These are phyloP conservation scores for Chaetodon trifasciatus DNA, from an alignment of 2,797 vertebrate genomes.

Conservation along the genomic window DNA sequence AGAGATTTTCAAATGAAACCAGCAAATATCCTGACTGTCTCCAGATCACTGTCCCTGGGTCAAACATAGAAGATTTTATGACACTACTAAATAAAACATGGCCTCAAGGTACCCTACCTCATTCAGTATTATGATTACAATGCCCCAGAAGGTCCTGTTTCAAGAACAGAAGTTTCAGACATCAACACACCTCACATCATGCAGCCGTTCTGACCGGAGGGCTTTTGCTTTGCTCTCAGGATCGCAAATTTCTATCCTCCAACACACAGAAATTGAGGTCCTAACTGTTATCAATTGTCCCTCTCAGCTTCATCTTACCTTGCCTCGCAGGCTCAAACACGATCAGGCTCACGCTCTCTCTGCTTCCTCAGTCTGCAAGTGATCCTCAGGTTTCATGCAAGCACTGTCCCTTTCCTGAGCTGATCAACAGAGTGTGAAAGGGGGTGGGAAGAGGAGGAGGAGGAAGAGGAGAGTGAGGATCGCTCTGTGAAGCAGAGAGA, in stretches of 20 bases:
- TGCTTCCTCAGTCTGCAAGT: slow-evolving; percentile 69
- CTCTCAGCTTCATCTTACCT: slow-evolving; percentile 73
- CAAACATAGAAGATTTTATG: slow-evolving; percentile 8
- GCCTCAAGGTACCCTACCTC: slow-evolving; percentile 9
- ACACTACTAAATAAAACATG: slow-evolving; percentile 51
- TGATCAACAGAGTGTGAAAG: slow-evolving; percentile 78
- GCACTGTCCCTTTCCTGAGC: slow-evolving; percentile 75
- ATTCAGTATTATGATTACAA: slow-evolving; percentile 16
- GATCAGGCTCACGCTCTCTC: slow-evolving; percentile 32
- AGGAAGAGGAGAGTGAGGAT: slow-evolving; percentile 44
- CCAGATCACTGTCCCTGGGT: not conserved
- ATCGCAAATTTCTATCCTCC: slow-evolving; percentile 6
- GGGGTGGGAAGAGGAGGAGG: slow-evolving; percentile 49
- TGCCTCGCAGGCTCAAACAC: slow-evolving; percentile 64
- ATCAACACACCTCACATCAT: slow-evolving; percentile 51
- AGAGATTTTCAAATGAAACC: slow-evolving; percentile 2
- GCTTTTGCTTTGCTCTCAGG: slow-evolving; percentile 1
- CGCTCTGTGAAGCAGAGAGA: slow-evolving; percentile 48
- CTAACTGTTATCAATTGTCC: slow-evolving; percentile 37
- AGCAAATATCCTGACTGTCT: not conserved
- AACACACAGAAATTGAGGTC: slow-evolving; percentile 31
- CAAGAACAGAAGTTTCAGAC: slow-evolving; percentile 65
- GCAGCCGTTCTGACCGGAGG: slow-evolving; percentile 8
- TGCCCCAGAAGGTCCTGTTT: slow-evolving; percentile 36
- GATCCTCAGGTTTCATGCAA: slow-evolving; percentile 80